phyloP scores from a whole-genome alignment of 2,888 invertebrate genomes.

The Nemotelus nigrinus region DNA sequence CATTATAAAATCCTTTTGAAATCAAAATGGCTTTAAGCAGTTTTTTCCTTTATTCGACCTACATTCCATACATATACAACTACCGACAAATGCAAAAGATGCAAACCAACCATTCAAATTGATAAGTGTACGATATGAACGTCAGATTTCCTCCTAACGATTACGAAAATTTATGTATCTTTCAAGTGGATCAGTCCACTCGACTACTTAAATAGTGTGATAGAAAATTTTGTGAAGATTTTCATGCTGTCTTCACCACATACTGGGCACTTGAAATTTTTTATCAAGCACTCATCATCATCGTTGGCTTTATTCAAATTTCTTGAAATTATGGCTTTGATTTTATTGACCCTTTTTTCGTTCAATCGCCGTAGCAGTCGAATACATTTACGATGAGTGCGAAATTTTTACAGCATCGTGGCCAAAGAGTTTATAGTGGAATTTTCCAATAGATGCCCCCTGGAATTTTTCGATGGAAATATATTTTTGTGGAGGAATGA shows the following conservation, averaged over 20 bases:
- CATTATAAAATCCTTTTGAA: no score
- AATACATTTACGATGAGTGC: neutral
- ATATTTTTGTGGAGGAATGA: no score
- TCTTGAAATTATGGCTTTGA: neutral
- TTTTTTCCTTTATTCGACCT: no score
- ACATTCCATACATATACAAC: no score
- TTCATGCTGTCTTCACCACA: constrained; percentile 17
- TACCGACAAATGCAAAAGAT: no score
- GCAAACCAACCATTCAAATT: no score
- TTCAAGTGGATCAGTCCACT: constrained; percentile 37
- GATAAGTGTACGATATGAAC: no score
- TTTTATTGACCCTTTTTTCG: constrained; percentile 7
- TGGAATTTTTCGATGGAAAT: no score
- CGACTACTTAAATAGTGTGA: constrained; percentile 16
- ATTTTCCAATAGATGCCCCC: no score
- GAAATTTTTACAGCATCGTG: constrained; percentile 1
- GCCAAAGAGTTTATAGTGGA: neutral
- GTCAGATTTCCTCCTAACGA: no score
- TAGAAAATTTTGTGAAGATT: constrained; percentile 21
- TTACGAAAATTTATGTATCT: constrained; percentile 14
- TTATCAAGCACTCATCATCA: neutral
- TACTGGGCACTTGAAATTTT: constrained; percentile 15
- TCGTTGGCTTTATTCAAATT: constrained; percentile 2
- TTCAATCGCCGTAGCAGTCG: no score
- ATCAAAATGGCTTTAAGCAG: no score